A percentile compares a stretch with the other conserved stretches of the same genome.
phyloP scores from a whole-genome alignment of 2,797 vertebrate genomes.

The Anguilla anguilla region DNA sequence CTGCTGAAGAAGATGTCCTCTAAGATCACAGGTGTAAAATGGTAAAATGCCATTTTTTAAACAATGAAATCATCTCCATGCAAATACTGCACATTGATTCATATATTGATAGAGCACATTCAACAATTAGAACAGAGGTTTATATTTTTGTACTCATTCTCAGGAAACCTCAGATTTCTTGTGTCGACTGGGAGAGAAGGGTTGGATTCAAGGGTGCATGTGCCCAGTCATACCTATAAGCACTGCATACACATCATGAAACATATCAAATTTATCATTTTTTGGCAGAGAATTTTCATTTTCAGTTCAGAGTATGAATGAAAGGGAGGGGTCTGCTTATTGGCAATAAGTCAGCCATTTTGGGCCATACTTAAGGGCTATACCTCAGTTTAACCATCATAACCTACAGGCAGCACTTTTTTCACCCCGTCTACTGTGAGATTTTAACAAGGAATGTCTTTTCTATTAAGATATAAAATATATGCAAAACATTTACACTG shows the following conservation, averaged over 20 bases:
- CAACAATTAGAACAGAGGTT: background rate
- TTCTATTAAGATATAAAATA: background rate
- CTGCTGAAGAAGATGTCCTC: background rate
- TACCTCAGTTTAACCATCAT: conserved; percentile 11
- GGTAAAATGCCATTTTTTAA: background rate
- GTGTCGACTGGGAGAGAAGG: background rate
- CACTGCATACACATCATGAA: background rate
- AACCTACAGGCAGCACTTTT: conserved; percentile 10
- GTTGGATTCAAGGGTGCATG: background rate
- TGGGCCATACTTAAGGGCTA: background rate
- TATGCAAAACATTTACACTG: conserved; percentile 11
- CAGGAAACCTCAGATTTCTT: background rate
- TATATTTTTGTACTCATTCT: background rate
- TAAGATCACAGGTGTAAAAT: background rate
- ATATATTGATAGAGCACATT: background rate
- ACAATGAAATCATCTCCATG: background rate
- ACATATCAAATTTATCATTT: background rate
- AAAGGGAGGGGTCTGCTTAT: background rate
- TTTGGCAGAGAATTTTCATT: background rate
- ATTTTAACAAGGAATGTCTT: background rate
- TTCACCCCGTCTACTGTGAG: conserved; percentile 2
- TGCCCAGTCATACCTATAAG: background rate
- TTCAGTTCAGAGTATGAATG: background rate
- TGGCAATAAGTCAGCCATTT: background rate
- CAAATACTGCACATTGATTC: background rate